phyloP scores from a whole-genome alignment of 2,888 invertebrate species.

The Ophion obscuratus region DNA sequence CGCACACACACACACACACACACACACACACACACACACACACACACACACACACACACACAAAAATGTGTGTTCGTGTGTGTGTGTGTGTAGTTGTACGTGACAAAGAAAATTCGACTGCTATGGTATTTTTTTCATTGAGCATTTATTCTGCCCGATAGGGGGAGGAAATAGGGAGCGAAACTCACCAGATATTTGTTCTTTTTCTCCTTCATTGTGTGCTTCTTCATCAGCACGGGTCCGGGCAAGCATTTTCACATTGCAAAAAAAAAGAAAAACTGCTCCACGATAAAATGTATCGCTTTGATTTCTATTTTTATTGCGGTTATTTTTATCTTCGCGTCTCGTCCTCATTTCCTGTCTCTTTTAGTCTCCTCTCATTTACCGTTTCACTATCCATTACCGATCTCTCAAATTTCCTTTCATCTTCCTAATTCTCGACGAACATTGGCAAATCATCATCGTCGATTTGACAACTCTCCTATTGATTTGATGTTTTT shows the following conservation, averaged over 20 bases:
- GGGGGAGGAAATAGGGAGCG: background rate
- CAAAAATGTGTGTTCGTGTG: background rate
- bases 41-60: background rate
- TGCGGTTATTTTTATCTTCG: background rate
- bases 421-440: background rate
- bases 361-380: background rate
- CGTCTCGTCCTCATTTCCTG: background rate
- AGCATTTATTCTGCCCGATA: conserved; percentile 25
- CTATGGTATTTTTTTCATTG: background rate
- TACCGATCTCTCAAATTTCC: no score
- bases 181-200: background rate
- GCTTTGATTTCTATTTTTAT: background rate
- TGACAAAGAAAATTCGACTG: conserved; percentile 26
- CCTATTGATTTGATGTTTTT: no score
- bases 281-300: conserved; percentile 39
- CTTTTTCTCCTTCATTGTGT: background rate
- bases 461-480: no score
- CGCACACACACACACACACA: background rate
- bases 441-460: background rate
- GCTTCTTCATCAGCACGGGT: conserved; percentile 11
- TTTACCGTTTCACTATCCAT: background rate
- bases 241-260: conserved; percentile 13
- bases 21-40: background rate
- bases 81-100: background rate
- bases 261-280: background rate